A percentile compares a stretch with the other conserved stretches of the same genome.
Conservation (phyloP, 1,140 invertebrate species). For the Idris sp. region DNA sequence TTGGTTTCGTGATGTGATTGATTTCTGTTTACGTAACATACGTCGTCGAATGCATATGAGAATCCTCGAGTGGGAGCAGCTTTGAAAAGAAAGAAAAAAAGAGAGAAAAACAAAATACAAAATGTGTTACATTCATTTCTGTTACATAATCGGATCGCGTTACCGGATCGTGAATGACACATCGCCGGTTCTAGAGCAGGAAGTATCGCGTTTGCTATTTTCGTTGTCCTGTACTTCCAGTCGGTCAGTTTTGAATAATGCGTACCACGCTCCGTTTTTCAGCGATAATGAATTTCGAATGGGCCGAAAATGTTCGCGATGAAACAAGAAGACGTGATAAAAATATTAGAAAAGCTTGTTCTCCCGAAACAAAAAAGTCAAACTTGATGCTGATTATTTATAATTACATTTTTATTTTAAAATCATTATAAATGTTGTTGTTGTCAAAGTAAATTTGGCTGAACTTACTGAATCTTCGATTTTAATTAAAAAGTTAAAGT, state of each 20-base stretch:
- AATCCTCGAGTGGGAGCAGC: background rate
- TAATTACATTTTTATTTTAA: no score
- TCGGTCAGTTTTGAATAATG: constrained; percentile 41
- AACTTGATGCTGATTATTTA: no score
- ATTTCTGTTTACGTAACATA: constrained; percentile 25
- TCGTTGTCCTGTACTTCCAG: constrained; percentile 50
- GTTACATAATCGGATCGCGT: constrained; percentile 66
- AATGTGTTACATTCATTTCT: constrained; percentile 41
- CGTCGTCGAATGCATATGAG: background rate
- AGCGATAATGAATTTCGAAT: constrained; percentile 25
- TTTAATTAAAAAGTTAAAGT: no score
- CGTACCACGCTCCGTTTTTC: constrained; percentile 7
- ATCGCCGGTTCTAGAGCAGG: constrained; percentile 34
- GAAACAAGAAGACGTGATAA: no score
- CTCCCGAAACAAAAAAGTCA: no score
- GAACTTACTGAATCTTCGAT: no score
- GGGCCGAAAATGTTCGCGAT: background rate
- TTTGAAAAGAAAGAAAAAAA: no score
- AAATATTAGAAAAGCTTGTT: no score
- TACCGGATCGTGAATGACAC: constrained; percentile 56
- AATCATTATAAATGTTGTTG: no score
- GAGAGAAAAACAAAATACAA: no score
- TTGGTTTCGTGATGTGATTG: constrained; percentile 7
- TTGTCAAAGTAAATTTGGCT: no score
- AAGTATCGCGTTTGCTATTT: constrained; percentile 63